Conservation (phyloP, 2,888 invertebrate species). For the Aphodius sticticus region DNA sequence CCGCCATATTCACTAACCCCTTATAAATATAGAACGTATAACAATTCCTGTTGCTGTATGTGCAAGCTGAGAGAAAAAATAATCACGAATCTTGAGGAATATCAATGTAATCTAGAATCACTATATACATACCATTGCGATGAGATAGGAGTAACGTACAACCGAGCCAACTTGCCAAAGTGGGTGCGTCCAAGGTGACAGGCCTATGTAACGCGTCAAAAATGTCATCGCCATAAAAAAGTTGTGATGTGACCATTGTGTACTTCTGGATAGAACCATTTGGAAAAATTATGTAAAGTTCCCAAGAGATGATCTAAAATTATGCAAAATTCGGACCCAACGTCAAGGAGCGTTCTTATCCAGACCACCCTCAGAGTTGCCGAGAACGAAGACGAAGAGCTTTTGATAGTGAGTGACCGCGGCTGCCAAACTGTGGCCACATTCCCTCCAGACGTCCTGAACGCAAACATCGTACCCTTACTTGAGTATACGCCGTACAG, state of each 20-base stretch:
- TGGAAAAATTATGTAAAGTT: background rate
- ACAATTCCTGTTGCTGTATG: background rate
- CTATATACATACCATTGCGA: background rate
- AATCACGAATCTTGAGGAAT: background rate
- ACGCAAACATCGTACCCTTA: constrained; percentile 34
- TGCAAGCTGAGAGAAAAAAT: background rate
- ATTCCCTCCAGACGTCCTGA: constrained; percentile 28
- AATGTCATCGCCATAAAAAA: background rate
- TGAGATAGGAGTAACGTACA: background rate
- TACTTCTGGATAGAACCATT: background rate
- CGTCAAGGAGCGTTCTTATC: constrained; percentile 28
- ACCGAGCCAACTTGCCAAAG: background rate
- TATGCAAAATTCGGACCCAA: constrained; percentile 15
- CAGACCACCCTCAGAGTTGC: constrained; percentile 35
- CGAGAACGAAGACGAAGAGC: constrained; percentile 27
- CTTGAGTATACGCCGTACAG: constrained; percentile 41
- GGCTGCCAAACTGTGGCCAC: constrained; percentile 42
- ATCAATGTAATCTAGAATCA: background rate
- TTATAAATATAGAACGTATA: background rate
- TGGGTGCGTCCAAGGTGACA: background rate
- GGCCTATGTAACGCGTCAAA: background rate
- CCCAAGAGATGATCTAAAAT: constrained; percentile 15
- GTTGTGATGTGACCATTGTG: background rate
- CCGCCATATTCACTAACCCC: background rate
- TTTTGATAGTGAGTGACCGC: constrained; percentile 35